Evolutionary conservation across 1,140 invertebrate genomes (phyloP), one percentile per base, ranked within the genome.

Genomic region (Macrostomum lignano): DNA sequence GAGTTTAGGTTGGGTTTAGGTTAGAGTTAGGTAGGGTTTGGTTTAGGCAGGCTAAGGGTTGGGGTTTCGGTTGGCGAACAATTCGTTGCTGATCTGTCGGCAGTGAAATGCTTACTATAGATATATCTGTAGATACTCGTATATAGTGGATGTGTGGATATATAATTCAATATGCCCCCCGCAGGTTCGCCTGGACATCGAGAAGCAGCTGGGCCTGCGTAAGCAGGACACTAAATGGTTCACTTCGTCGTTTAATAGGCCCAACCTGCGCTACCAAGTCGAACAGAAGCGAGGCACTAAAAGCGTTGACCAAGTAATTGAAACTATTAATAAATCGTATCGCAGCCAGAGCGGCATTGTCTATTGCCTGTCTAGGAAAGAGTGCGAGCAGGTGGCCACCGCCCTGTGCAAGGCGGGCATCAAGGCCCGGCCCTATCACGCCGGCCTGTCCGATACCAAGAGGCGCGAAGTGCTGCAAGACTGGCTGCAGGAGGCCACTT

Each of bases 301-400:
- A 35, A 58, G 70, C 2, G 58, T 66, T 19, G 52, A 62, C 3
- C 73, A 78, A 41, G 63, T 84, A 1, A 62, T 68, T 15, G 63
- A 66, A 9, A 46, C 74, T 20, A 74, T 91, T n/a, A 68, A 71
- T 42, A 48, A 57, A 1, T 67, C 69, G 39, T 71, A 67, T 45
- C 46, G 44, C 3, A 66, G 65, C 4, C 59, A 71, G 22, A 74
- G 69, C 31, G 88, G 86, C 3, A 96, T 98, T 43, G 70, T 96
- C 29, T 96, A 96, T 60, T 91, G 82, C 43, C 60, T 88, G 11
- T 82, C 82, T 5, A 48, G 57, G 35, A 81, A 76, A 40, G 82
- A 93, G 42, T 82, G 77, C 58, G 78, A 88, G 41, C 58, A 63
- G 33, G 60, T 73, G 20, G 67, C 75, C 0, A 41, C 52, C 3